phyloP scores from a whole-genome alignment of 2,113 vertebrate species.

The Melanostigma gelatinosum region DNA sequence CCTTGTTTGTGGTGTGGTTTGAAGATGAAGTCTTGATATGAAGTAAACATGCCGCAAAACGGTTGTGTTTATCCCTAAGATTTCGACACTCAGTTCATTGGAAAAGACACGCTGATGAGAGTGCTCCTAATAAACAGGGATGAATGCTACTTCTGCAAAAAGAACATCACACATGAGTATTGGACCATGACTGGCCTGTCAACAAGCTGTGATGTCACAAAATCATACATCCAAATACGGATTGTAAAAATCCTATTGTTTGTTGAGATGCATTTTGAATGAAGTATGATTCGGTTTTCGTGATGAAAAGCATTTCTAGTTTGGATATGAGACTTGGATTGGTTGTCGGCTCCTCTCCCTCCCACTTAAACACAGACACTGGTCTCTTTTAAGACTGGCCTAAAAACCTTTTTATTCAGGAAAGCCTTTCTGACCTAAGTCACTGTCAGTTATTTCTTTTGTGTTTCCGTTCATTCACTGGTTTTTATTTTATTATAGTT shows the following conservation, averaged over 20 bases:
- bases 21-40: not conserved
- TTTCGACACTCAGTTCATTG: not conserved
- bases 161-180: not conserved
- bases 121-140: not conserved
- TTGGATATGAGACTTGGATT: not conserved
- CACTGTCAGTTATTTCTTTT: too few relatives aligned
- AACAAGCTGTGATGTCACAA: not conserved
- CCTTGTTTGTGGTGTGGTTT: conserved; percentile 30
- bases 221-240: not conserved
- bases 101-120: not conserved
- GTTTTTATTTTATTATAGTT: too few relatives aligned
- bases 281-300: not conserved
- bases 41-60: conserved; percentile 37
- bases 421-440: too few relatives aligned
- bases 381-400: too few relatives aligned
- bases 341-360: not conserved
- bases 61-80: conserved; percentile 26
- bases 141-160: not conserved
- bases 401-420: too few relatives aligned
- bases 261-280: not conserved
- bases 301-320: not conserved
- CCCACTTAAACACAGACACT: not conserved
- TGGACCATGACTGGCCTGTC: not conserved
- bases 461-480: too few relatives aligned
- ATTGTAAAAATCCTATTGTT: not conserved